phyloP scores from a whole-genome alignment of 2,113 vertebrate genomes.

The Corythaixoides concolor region DNA sequence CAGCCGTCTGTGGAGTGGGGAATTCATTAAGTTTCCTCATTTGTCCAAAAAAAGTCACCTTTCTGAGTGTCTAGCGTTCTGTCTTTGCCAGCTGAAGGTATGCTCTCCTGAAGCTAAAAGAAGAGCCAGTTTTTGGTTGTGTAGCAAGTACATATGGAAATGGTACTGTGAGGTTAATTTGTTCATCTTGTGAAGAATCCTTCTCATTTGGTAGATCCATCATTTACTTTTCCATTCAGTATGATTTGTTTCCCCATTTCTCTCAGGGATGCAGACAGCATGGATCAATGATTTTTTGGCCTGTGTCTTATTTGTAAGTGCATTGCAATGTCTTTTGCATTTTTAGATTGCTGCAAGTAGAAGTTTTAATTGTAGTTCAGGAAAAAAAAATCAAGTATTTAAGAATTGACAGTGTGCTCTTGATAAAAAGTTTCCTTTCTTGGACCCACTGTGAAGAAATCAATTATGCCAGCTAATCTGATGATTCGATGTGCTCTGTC shows the following conservation, averaged over 20 bases:
- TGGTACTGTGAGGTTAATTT: background rate
- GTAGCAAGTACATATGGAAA: background rate
- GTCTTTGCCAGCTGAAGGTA: conserved; percentile 59
- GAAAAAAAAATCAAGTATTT: background rate
- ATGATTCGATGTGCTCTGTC: background rate
- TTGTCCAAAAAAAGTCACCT: conserved; percentile 76
- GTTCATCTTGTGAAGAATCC: background rate
- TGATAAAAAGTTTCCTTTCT: background rate
- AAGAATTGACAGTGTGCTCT: background rate
- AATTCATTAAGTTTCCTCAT: conserved; percentile 85
- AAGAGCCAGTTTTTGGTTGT: background rate
- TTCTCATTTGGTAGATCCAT: background rate
- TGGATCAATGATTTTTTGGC: background rate
- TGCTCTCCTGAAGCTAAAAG: background rate
- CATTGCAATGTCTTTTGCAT: background rate
- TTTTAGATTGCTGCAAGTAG: background rate
- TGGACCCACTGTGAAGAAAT: background rate
- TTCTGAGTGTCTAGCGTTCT: conserved; percentile 52
- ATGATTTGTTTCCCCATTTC: background rate
- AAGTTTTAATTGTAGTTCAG: background rate
- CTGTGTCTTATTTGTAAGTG: background rate
- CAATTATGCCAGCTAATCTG: background rate
- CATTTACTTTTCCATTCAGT: background rate
- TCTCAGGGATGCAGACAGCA: background rate
- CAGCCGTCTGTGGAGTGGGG: conserved; percentile 78